Evolutionary conservation across 2,888 invertebrate genomes (phyloP).

Genomic region (Polydrusus cervinus): DNA sequence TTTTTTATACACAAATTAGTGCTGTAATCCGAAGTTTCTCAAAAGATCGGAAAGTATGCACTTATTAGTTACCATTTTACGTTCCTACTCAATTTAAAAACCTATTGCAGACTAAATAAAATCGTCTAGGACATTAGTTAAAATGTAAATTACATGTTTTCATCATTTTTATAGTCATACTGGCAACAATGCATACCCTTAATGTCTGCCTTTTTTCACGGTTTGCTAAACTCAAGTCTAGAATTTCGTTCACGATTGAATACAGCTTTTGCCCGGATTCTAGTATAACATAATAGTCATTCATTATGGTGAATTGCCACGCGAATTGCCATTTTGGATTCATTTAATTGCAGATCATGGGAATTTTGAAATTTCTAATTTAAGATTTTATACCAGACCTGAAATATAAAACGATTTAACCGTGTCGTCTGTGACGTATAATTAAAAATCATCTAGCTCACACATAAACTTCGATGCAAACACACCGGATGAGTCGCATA

Average conservation of each 20-base stretch:
- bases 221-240: slow-evolving; percentile 47
- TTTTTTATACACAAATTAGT: too few relatives aligned
- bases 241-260: slow-evolving; percentile 38
- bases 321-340: slow-evolving; percentile 47
- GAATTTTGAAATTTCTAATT: slow-evolving; percentile 22
- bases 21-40: too few relatives aligned
- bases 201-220: slow-evolving; percentile 53
- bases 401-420: background rate
- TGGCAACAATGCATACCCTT: slow-evolving; percentile 46
- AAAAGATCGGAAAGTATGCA: background rate
- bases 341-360: slow-evolving; percentile 37
- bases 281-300: slow-evolving; percentile 41
- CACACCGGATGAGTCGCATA: too few relatives aligned
- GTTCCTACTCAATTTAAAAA: slow-evolving; percentile 6
- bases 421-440: background rate
- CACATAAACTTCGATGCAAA: too few relatives aligned
- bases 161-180: slow-evolving; percentile 34
- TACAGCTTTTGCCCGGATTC: slow-evolving; percentile 38
- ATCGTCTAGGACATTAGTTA: slow-evolving; percentile 41
- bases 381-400: background rate
- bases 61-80: background rate
- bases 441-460: too few relatives aligned
- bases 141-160: slow-evolving; percentile 49
- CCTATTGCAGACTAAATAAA: background rate
- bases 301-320: slow-evolving; percentile 43